Conservation (phyloP, 2,888 invertebrate genomes). For the Diaperis boleti region DNA sequence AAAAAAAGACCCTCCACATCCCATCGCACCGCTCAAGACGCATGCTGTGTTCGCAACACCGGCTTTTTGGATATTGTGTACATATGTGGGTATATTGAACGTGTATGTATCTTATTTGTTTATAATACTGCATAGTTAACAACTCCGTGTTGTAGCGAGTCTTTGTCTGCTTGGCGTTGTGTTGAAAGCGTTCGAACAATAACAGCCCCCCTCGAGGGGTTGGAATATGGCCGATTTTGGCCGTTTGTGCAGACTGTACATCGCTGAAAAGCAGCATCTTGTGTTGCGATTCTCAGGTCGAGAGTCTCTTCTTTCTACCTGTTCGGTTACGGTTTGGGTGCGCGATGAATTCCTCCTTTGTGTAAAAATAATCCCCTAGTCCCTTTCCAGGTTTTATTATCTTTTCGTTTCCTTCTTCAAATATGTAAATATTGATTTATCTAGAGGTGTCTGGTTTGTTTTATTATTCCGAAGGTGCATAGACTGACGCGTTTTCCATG, state of each 20-base stretch:
- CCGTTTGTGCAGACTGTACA: slow-evolving; percentile 56
- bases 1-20: slow-evolving; percentile 9
- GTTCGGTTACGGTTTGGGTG: slow-evolving; percentile 25
- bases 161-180: slow-evolving; percentile 25
- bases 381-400: slow-evolving; percentile 16
- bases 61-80: slow-evolving; percentile 15
- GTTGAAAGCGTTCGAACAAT: slow-evolving; percentile 35
- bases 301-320: slow-evolving; percentile 32
- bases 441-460: slow-evolving; percentile 30
- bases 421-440: slow-evolving; percentile 40
- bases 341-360: slow-evolving; percentile 28
- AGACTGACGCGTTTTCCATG: slow-evolving; percentile 5
- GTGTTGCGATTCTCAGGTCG: slow-evolving; percentile 36
- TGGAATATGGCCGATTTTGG: slow-evolving; percentile 33
- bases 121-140: slow-evolving; percentile 7
- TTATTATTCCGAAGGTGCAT: slow-evolving; percentile 13
- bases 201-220: slow-evolving; percentile 19
- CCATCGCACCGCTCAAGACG: slow-evolving; percentile 11
- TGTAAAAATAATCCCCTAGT: slow-evolving; percentile 23
- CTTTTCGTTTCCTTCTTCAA: slow-evolving; percentile 12
- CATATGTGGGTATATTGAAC: neutral
- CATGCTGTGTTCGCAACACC: slow-evolving; percentile 8
- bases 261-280: slow-evolving; percentile 37
- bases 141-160: slow-evolving; percentile 9
- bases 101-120: neutral